Evolutionary conservation across 2,797 vertebrate species (phyloP).

Genomic region (Sus cebifrons): DNA sequence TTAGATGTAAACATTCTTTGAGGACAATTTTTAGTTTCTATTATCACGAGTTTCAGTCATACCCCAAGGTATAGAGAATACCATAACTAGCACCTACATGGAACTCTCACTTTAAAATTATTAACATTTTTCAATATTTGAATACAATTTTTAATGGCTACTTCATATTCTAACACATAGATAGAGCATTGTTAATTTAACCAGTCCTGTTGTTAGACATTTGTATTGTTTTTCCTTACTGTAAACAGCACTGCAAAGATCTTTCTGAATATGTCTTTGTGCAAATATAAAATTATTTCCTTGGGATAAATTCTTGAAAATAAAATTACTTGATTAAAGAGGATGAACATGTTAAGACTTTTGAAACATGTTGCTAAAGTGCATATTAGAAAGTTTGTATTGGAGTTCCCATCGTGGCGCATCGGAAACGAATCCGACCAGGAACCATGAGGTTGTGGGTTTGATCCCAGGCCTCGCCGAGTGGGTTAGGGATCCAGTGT

Average conservation of each 20-base stretch:
- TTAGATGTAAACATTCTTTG: conserved; percentile 27
- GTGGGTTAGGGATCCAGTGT: too few species aligned
- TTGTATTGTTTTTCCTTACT: conserved; percentile 21
- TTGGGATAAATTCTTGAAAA: conserved; percentile 46
- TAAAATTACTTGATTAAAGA: conserved; percentile 41
- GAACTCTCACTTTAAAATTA: conserved; percentile 13
- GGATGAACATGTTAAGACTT: conserved; percentile 20
- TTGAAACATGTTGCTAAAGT: conserved; percentile 28
- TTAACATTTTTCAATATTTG: background rate
- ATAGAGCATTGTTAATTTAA: background rate
- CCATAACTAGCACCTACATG: background rate
- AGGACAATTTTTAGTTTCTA: conserved; percentile 16
- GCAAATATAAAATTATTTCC: conserved; percentile 52
- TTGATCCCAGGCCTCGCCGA: too few species aligned
- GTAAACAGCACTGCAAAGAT: conserved; percentile 39
- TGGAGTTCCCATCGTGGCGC: too few species aligned
- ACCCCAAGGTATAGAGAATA: background rate
- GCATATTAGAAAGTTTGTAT: background rate
- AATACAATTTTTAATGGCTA: conserved; percentile 23
- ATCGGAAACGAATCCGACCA: too few species aligned
- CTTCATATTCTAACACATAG: background rate
- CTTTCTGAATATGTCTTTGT: background rate
- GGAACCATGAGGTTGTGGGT: too few species aligned
- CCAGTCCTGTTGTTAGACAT: background rate
- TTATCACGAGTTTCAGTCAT: conserved; percentile 10